Evolutionary conservation across 2,888 invertebrate species (phyloP).

Genomic region (Aporophyla lueneburgensis): DNA sequence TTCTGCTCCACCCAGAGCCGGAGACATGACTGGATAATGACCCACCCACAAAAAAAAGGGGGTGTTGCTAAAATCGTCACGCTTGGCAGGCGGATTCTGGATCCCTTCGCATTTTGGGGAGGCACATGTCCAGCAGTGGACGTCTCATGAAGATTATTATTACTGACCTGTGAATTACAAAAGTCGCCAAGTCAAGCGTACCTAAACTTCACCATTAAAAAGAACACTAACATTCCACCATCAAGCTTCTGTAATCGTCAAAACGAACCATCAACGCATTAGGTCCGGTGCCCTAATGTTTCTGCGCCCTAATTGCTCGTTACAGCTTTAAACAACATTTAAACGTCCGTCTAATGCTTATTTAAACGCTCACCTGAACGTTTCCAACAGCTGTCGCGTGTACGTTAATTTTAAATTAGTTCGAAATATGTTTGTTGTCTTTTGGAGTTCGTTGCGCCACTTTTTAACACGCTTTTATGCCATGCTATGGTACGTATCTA

Average conservation of each 20-base stretch:
- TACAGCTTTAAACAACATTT: conserved; percentile 45
- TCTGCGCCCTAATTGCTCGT: conserved; percentile 54
- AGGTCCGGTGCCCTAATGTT: conserved; percentile 40
- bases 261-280: conserved; percentile 34
- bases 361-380: conserved; percentile 54
- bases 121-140: no score
- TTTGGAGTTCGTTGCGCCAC: background rate
- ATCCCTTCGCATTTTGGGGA: no score
- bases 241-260: conserved; percentile 19
- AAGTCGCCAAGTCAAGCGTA: background rate
- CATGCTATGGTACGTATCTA: no score
- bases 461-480: background rate
- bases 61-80: no score
- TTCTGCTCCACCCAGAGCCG: no score
- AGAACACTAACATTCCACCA: background rate
- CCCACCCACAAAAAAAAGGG: no score
- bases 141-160: no score
- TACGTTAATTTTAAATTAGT: conserved; percentile 49
- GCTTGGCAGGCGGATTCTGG: no score
- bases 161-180: background rate
- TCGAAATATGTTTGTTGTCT: conserved; percentile 36
- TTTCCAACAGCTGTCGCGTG: conserved; percentile 50
- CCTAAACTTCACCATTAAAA: conserved; percentile 1
- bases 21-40: no score
- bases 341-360: conserved; percentile 48